phyloP scores from a whole-genome alignment of 2,113 vertebrate genomes.

The Rhynchomys soricoides region DNA sequence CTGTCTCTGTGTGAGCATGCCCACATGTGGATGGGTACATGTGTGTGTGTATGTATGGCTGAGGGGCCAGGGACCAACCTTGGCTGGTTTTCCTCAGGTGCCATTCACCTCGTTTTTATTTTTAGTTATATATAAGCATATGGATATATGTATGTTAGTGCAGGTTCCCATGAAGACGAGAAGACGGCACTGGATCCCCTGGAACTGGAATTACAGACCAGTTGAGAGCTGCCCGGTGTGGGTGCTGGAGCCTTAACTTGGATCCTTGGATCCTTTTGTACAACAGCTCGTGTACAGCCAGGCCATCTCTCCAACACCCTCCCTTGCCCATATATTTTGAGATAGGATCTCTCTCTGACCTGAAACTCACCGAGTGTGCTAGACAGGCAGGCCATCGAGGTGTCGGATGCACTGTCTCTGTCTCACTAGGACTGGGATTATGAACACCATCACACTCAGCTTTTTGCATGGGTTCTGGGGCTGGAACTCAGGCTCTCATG shows the following conservation, averaged over 20 bases:
- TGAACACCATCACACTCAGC: not conserved
- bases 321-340: not conserved
- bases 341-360: not conserved
- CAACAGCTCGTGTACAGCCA: not conserved
- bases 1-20: not conserved
- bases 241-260: not conserved
- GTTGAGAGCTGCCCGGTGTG: not conserved
- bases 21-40: not conserved
- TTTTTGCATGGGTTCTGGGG: not conserved
- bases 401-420: not conserved
- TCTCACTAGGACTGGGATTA: not conserved
- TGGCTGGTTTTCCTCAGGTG: not conserved
- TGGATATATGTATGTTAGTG: not conserved
- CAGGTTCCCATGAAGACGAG: not conserved
- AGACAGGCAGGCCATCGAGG: not conserved
- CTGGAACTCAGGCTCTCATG: not conserved
- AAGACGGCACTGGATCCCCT: not conserved
- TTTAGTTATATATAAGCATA: not conserved
- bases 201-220: not conserved
- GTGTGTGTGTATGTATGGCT: not conserved
- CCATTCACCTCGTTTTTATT: not conserved
- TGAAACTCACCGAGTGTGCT: not conserved
- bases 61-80: not conserved
- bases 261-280: rapidly evolving
- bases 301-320: not conserved